phyloP scores from a whole-genome alignment of 2,113 vertebrate genomes.

The Solenodon paradoxus region DNA sequence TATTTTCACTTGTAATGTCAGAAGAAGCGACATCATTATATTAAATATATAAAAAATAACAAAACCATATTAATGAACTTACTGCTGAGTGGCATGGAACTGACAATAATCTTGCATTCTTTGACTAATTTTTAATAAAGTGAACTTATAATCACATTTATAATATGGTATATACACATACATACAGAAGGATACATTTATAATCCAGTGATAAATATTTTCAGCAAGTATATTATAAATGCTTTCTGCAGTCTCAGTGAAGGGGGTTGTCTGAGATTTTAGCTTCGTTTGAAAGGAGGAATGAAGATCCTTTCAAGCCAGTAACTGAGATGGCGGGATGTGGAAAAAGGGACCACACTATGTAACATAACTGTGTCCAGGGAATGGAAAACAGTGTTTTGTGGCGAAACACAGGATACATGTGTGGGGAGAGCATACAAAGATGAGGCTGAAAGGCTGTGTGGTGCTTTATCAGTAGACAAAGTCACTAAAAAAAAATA shows the following conservation, averaged over 20 bases:
- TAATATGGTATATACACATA: not conserved
- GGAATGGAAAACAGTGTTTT: not conserved
- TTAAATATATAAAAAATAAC: not conserved
- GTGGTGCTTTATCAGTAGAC: not conserved
- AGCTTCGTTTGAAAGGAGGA: not conserved
- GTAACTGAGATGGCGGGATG: not conserved
- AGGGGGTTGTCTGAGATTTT: not conserved
- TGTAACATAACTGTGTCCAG: not conserved
- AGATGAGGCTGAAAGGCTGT: not conserved
- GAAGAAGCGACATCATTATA: not conserved
- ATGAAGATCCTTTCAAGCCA: not conserved
- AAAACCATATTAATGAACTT: not conserved
- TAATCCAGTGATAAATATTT: not conserved
- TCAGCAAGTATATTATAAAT: not conserved
- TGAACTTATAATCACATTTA: not conserved
- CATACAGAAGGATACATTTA: too few species aligned
- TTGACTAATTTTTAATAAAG: not conserved
- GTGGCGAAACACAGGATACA: not conserved
- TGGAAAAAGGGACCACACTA: not conserved
- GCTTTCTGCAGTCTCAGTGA: not conserved
- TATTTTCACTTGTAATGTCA: not conserved
- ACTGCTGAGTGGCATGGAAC: not conserved
- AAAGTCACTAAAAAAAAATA: not conserved
- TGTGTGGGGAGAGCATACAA: fast-evolving
- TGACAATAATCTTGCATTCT: not conserved